phyloP scores from a whole-genome alignment of 37 sponge, comb jelly and placozoan species.

The Cladorhizidae sp. region DNA sequence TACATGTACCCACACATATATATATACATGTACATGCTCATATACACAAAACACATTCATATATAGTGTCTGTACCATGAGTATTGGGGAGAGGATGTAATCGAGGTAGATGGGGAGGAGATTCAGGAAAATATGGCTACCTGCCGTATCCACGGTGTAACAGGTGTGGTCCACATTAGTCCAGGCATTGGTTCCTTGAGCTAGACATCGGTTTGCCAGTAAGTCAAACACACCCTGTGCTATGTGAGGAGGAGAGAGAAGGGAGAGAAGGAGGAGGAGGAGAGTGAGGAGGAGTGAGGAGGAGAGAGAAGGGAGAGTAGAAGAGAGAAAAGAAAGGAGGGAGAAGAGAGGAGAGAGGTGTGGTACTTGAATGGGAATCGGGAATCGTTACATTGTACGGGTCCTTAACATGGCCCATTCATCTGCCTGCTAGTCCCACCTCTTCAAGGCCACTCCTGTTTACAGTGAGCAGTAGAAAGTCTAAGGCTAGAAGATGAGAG shows the following conservation, averaged over 20 bases:
- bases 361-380: background rate
- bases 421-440: too few species aligned
- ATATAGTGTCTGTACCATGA: too few species aligned
- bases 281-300: too few species aligned
- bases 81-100: slow-evolving; percentile 96
- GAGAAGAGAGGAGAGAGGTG: too few species aligned
- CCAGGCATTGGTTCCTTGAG: slow-evolving; percentile 98
- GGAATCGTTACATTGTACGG: slow-evolving; percentile 79
- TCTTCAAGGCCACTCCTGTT: too few species aligned
- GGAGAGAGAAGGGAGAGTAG: background rate
- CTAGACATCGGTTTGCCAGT: slow-evolving; percentile 89
- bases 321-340: too few species aligned
- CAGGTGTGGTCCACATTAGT: slow-evolving; percentile 96
- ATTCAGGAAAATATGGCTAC: slow-evolving; percentile 89
- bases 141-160: slow-evolving; percentile 95
- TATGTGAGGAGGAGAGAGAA: background rate
- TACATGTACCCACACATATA: too few species aligned
- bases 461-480: too few species aligned
- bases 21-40: too few species aligned
- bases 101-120: slow-evolving; percentile 94
- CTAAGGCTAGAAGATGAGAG: too few species aligned
- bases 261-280: background rate
- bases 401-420: slow-evolving; percentile 94
- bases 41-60: too few species aligned
- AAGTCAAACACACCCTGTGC: slow-evolving; percentile 92